These are phyloP conservation scores for Keiferia lycopersicella DNA, from an alignment of 2,888 invertebrate genomes.

Conservation along the genomic window DNA sequence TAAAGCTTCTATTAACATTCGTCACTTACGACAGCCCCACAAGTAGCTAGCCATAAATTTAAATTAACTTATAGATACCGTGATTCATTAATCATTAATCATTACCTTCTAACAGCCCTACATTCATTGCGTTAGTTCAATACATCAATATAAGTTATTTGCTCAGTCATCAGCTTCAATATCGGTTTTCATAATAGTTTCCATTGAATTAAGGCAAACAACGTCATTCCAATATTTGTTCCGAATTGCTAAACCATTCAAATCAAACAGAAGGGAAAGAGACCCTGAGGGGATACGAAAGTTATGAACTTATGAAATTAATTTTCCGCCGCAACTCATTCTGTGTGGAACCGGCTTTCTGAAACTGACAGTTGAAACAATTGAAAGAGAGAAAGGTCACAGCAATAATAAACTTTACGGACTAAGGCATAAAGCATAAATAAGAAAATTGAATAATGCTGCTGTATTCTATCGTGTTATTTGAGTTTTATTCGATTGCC, in stretches of 20 bases:
- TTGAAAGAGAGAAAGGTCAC: not conserved
- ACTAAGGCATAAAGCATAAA: not conserved
- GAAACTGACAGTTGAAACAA: conserved; percentile 13
- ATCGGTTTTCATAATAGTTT: conserved; percentile 10
- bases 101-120: no score
- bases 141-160: not conserved
- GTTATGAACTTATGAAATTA: conserved; percentile 12
- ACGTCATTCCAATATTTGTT: conserved; percentile 10
- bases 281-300: not conserved
- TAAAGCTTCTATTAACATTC: no score
- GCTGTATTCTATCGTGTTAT: no score
- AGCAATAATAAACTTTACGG: conserved; percentile 6
- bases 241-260: not conserved
- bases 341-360: not conserved
- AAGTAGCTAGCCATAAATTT: no score
- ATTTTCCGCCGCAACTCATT: conserved; percentile 9
- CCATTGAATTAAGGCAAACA: not conserved
- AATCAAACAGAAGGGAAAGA: not conserved
- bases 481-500: no score
- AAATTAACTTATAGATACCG: no score
- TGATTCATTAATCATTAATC: no score
- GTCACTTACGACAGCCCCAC: no score
- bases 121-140: not conserved
- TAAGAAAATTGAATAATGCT: not conserved
- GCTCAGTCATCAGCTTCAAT: conserved; percentile 9